phyloP scores from a whole-genome alignment of 2,888 invertebrate species.

The Erannis defoliaria region DNA sequence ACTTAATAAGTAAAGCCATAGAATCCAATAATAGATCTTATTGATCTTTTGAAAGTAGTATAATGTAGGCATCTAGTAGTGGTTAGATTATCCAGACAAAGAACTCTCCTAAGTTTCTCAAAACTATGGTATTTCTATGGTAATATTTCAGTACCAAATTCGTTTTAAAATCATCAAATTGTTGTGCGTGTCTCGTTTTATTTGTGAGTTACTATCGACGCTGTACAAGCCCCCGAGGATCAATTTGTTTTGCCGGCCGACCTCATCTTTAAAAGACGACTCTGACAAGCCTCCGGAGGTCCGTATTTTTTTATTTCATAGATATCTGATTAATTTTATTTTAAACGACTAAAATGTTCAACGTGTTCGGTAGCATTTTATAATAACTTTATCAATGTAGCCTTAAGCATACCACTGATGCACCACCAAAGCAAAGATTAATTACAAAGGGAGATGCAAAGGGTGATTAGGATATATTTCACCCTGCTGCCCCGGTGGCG shows the following conservation, averaged over 20 bases:
- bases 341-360: conserved; percentile 18
- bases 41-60: no score
- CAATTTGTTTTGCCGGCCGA: conserved; percentile 71
- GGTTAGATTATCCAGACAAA: neutral
- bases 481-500: no score
- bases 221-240: conserved; percentile 64
- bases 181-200: conserved; percentile 49
- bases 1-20: no score
- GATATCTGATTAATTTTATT: no score
- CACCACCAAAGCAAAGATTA: no score
- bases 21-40: no score
- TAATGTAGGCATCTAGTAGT: no score
- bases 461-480: no score
- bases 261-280: conserved; percentile 68
- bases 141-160: conserved; percentile 2
- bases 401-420: no score
- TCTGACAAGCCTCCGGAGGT: conserved; percentile 65
- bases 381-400: no score
- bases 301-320: conserved; percentile 64
- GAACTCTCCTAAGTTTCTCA: neutral
- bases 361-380: conserved; percentile 12
- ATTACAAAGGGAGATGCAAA: no score
- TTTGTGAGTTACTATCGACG: conserved; percentile 66
- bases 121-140: neutral
- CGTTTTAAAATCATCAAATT: conserved; percentile 18